phyloP scores from a whole-genome alignment of 2,888 invertebrate species.

The Timema podura region DNA sequence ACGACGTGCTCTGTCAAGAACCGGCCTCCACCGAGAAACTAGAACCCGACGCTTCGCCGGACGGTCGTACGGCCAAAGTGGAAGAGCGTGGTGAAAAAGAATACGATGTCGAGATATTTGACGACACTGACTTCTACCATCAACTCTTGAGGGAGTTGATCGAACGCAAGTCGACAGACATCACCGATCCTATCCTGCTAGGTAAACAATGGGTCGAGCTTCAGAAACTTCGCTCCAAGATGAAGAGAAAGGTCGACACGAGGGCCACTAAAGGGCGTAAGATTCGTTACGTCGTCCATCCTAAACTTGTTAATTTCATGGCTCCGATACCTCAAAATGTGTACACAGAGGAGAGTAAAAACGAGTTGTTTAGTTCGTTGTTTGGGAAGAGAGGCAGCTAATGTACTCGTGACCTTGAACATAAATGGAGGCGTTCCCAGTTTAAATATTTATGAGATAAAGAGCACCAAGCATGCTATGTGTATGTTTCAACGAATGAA shows the following conservation, averaged over 20 bases:
- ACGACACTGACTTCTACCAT: conserved; percentile 97
- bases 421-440: no score
- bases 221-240: conserved; percentile 85
- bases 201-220: conserved; percentile 88
- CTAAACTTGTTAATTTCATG: conserved; percentile 87
- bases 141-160: conserved; percentile 87
- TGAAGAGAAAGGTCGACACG: conserved; percentile 90
- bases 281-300: conserved; percentile 79
- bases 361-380: conserved; percentile 75
- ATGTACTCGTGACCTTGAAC: no score
- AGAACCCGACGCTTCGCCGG: background rate
- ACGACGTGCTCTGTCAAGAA: conserved; percentile 47
- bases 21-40: no score
- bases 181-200: conserved; percentile 79
- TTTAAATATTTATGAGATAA: no score
- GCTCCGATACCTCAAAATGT: conserved; percentile 63
- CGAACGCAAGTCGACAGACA: conserved; percentile 80
- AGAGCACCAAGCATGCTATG: no score
- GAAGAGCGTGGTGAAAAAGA: conserved; percentile 48
- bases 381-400: conserved; percentile 53
- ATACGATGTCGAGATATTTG: conserved; percentile 81
- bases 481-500: no score
- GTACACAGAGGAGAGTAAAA: conserved; percentile 76
- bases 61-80: conserved; percentile 16
- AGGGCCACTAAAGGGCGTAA: conserved; percentile 92